phyloP scores from a whole-genome alignment of 92 coral and sea anemone species.

The Anthopleura xanthogrammica region DNA sequence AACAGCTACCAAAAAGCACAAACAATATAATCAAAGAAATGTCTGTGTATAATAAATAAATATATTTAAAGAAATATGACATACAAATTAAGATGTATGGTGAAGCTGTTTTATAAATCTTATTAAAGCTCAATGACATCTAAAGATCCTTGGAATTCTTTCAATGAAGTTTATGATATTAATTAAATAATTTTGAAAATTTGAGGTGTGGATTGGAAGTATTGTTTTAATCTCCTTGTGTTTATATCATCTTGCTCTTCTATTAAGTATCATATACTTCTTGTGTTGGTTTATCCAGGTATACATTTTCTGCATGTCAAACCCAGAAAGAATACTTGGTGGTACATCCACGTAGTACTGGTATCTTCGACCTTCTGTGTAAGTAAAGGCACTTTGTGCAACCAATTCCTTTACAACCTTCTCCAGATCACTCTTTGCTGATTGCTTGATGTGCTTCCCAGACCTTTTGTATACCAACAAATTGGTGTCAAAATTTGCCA shows the following conservation, averaged over 20 bases:
- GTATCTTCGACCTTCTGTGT: constrained; percentile 60
- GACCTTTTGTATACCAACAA: constrained; percentile 55
- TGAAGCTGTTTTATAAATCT: too few species aligned
- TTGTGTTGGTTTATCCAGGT: constrained; percentile 67
- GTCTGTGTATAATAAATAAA: too few species aligned
- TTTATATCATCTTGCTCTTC: neutral
- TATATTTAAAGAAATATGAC: too few species aligned
- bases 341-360: constrained; percentile 31
- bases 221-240: too few species aligned
- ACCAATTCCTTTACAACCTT: constrained; percentile 52
- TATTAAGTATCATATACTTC: constrained; percentile 50
- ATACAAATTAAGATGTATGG: too few species aligned
- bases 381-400: constrained; percentile 48
- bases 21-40: too few species aligned
- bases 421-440: constrained; percentile 55
- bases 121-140: too few species aligned
- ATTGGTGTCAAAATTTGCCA: constrained; percentile 41
- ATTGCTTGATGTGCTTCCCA: constrained; percentile 46
- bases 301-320: constrained; percentile 64
- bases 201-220: too few species aligned
- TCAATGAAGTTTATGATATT: too few species aligned
- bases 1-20: too few species aligned
- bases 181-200: too few species aligned
- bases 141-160: too few species aligned
- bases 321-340: constrained; percentile 61